A percentile compares a stretch with the other conserved stretches of the same genome.
Conservation (phyloP, 1,140 invertebrate species). For the Calephelis nemesis region DNA sequence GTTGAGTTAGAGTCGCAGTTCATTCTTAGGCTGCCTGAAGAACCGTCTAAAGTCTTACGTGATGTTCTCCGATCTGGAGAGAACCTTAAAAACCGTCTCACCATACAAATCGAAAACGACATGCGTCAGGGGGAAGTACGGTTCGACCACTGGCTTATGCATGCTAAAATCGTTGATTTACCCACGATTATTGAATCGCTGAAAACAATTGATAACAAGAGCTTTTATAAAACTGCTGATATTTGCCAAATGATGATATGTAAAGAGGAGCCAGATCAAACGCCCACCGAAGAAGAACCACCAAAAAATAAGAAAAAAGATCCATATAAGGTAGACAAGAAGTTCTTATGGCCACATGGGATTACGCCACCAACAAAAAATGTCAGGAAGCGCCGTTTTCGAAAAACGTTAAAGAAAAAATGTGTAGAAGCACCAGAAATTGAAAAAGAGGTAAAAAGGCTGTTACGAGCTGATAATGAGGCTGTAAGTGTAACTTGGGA, state of each 20-base stretch:
- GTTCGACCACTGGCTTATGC: constrained; percentile 92
- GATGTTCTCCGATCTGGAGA: constrained; percentile 89
- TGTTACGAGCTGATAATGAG: constrained; percentile 95
- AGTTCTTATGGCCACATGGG: constrained; percentile 95
- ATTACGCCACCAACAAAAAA: constrained; percentile 97
- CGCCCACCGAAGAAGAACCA: constrained; percentile 88
- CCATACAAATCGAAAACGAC: constrained; percentile 93
- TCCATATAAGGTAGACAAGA: constrained; percentile 95
- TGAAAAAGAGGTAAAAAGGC: constrained; percentile 96
- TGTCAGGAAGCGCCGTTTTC: constrained; percentile 93
- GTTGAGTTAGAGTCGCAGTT: constrained; percentile 95
- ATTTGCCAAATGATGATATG: constrained; percentile 95
- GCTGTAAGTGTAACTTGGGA: constrained; percentile 95
- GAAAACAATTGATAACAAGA: constrained; percentile 98
- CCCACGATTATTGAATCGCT: constrained; percentile 95
- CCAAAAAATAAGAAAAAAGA: constrained; percentile 94
- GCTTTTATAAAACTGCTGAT: constrained; percentile 98
- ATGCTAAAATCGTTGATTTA: constrained; percentile 94
- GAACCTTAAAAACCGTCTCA: constrained; percentile 91
- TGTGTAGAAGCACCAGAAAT: constrained; percentile 98
- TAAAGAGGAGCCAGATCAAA: constrained; percentile 89
- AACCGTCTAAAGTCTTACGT: constrained; percentile 86
- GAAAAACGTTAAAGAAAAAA: constrained; percentile 97
- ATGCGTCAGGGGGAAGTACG: constrained; percentile 93
- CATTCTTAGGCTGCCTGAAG: constrained; percentile 90